A percentile compares a stretch with the other conserved stretches of the same genome.
phyloP scores from a whole-genome alignment of 2,888 invertebrate genomes.

The Meteorus cinctellus region DNA sequence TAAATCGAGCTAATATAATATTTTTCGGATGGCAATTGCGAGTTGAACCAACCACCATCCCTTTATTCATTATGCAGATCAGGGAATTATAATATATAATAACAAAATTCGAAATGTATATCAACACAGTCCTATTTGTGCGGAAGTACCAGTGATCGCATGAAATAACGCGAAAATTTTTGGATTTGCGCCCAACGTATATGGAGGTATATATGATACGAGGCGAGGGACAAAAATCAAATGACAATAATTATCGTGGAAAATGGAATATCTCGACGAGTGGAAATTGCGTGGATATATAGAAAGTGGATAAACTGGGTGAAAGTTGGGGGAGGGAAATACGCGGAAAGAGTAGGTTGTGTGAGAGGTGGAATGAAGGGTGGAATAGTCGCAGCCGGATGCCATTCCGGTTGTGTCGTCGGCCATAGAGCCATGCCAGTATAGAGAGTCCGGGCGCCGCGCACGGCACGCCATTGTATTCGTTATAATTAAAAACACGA shows the following conservation, averaged over 20 bases:
- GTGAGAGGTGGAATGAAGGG: constrained; percentile 25
- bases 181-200: not conserved
- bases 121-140: not conserved
- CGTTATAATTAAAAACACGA: constrained; percentile 74
- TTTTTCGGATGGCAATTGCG: not conserved
- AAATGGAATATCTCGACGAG: constrained; percentile 69
- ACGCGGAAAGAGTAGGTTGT: constrained; percentile 24
- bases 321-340: constrained; percentile 40
- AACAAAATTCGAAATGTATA: constrained; percentile 22
- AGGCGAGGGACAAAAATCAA: constrained; percentile 59
- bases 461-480: constrained; percentile 68
- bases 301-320: constrained; percentile 31
- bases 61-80: constrained; percentile 17
- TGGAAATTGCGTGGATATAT: constrained; percentile 36
- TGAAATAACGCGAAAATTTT: constrained; percentile 21
- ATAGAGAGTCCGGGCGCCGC: constrained; percentile 42
- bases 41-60: not conserved
- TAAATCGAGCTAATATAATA: not conserved
- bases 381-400: constrained; percentile 61
- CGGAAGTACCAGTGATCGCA: constrained; percentile 20
- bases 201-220: not conserved
- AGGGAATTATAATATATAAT: constrained; percentile 31
- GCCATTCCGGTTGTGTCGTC: constrained; percentile 66
- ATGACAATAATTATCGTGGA: constrained; percentile 71
- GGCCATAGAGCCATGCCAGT: constrained; percentile 46